Base-by-base conservation (phyloP, 2,113 vertebrate genomes). In the Hepsetus odoe region DNA sequence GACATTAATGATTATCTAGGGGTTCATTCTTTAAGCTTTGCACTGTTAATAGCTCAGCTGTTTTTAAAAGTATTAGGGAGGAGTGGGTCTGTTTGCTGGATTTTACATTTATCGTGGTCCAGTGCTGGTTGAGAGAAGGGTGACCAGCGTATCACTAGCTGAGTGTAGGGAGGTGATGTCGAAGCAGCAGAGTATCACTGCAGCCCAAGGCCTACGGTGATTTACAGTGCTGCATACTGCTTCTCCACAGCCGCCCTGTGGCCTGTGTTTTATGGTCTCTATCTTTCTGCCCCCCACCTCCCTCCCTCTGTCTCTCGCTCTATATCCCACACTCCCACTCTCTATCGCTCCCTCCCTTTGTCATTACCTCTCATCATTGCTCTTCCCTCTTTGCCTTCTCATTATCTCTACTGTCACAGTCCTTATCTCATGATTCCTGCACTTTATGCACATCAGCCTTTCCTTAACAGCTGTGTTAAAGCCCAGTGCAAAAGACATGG, bases 241-340 rank as follows among this genome's bases (percentile, higher is more conserved):
- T 71, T 68, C 59, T 55, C 42, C 13, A 61, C 46, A 56, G 67
- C 20, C 56, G 30, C n/a, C 5, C 18, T 65, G 64, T 73, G 42
- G 55, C 14, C 28, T 69, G 20, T 33, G 66, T 78, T 79, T 74
- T 79, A 78, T 79, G 49, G 75, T 65, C 33, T 33, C 16, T 64
- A 26, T 68, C 24, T 22, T 13, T 40, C 56, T 59, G 20, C 22
- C 32, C 18, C 67, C 72, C 49, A 13, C 33, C 46, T 53, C 33
- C 11, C 51, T 33, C 33, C 20, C 51, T 40, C 14, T 38, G 33
- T 72, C 32, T 28, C 22, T 44, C 22, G 24, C 42, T 42, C 26
- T 32, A 20, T 32, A 16, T 5, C 44, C 16, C 58, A 26, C 51
- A 14, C 58, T 46, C 28, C 33, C 53, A 26, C n/a, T 49, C 33